Base-by-base conservation (phyloP, 2,113 vertebrate genomes). In the human region DNA sequence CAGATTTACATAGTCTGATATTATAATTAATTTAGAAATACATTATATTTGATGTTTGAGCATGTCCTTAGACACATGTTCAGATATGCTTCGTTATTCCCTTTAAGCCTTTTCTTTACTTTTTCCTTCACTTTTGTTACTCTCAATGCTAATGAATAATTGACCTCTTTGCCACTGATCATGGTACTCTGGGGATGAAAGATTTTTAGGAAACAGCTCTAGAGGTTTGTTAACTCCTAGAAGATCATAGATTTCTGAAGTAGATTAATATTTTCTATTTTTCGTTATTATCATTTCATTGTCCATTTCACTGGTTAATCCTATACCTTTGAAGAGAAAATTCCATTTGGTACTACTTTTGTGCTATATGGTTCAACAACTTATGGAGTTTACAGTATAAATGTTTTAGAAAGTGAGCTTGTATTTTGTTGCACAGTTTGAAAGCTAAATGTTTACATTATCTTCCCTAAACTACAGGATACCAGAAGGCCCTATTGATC, bases 401-500 rank as follows among this genome's bases (percentile, higher is more conserved):
- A 85, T 52, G 20, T 73, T 90, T 81, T 93, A 86, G 23, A 86
- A 95, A 96, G 30, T 80, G 73, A 89, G 11, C 3, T 30, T 95
- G 6, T 78, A 52, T 97, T 96, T 91, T 93, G 12, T 92, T 78
- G 30, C 66, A 81, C 91, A 89, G 87, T 16, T 61, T 20, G 81
- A 97, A 95, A 97, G 38, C 61, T 97, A 76, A 97, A 72, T 93
- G 0, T 82, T 32, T 97, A 61, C 3, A 40, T 25, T 95, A 98
- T 98, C 5, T 98, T 90, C 32, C 92, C 57, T 97, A 0, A 97
- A n/a, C 96, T 94, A 23, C 98, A 99, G 99, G 98, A 99, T 99
- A 99, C 99, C 99, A 96, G 99, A 99, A 98, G 99, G 99, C 95
- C 99, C 99, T 91, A 98, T 99, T 92, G 99, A 99, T 85, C 99